Percentiles rank a stretch among this genome's conserved stretches.
phyloP scores from a whole-genome alignment of 2,797 vertebrate species.

The Delichon dasypus region DNA sequence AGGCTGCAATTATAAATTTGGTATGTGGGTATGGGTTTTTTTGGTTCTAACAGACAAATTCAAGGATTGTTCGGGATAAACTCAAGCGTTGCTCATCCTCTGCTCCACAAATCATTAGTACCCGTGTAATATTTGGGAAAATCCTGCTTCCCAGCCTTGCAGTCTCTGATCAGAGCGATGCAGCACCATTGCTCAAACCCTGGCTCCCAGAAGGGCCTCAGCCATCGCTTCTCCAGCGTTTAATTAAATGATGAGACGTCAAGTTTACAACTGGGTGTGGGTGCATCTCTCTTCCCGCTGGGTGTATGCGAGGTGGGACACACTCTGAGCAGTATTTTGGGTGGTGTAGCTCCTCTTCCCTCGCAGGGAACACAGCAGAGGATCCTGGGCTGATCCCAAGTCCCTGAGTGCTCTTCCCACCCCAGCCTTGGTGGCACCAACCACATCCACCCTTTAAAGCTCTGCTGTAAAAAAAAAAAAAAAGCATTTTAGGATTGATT shows the following conservation, averaged over 20 bases:
- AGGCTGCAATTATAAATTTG: not conserved
- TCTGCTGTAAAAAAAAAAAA: not conserved
- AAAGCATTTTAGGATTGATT: not conserved
- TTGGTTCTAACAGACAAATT: not conserved
- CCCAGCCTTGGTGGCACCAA: not conserved
- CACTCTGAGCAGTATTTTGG: not conserved
- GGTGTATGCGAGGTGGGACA: not conserved
- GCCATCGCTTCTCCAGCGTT: rapidly evolving
- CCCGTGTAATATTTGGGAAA: not conserved
- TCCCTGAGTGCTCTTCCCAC: not conserved
- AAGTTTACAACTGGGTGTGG: not conserved
- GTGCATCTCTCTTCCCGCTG: not conserved
- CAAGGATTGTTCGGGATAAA: not conserved
- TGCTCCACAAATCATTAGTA: not conserved
- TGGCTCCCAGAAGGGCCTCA: not conserved
- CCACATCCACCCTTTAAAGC: not conserved
- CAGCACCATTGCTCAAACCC: rapidly evolving
- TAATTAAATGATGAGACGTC: rapidly evolving
- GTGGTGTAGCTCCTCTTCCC: not conserved
- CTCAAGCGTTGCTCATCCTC: not conserved
- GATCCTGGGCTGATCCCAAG: not conserved
- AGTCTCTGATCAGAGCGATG: not conserved
- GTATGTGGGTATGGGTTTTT: not conserved
- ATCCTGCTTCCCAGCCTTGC: not conserved
- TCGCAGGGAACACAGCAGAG: not conserved